A percentile compares a stretch with the other conserved stretches of the same genome.
Evolutionary conservation across 2,113 vertebrate genomes (phyloP).

Genomic region (Pimephales promelas): DNA sequence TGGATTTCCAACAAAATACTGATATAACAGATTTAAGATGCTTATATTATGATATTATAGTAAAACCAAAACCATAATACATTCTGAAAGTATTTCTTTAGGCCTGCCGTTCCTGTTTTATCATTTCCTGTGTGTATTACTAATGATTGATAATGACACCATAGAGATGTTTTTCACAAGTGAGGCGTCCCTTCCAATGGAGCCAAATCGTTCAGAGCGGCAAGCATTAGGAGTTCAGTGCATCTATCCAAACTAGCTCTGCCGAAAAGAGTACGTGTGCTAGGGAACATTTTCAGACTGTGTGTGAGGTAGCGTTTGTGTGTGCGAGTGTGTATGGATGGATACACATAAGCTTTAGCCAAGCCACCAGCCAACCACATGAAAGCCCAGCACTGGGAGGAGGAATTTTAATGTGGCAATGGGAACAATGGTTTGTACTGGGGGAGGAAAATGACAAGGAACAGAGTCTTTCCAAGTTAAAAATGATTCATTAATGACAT

Average conservation of each 20-base stretch:
- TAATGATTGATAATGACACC: constrained; percentile 24
- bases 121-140: background rate
- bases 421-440: constrained; percentile 77
- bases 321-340: constrained; percentile 66
- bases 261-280: background rate
- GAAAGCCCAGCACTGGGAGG: constrained; percentile 69
- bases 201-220: constrained; percentile 1
- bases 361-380: constrained; percentile 76
- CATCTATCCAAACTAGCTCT: constrained; percentile 36
- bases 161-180: background rate
- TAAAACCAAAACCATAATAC: constrained; percentile 1
- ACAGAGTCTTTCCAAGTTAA: constrained; percentile 67
- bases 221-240: constrained; percentile 26
- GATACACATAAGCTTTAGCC: constrained; percentile 71
- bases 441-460: constrained; percentile 69
- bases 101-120: background rate
- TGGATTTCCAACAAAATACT: no score
- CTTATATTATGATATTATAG: background rate
- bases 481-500: constrained; percentile 77
- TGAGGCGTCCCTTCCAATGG: background rate
- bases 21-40: background rate
- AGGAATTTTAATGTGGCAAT: constrained; percentile 77
- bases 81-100: background rate
- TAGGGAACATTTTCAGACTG: constrained; percentile 11
- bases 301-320: constrained; percentile 23